Conservation (phyloP, 23 tunicate species). For the Clavelina lepadiformis region DNA sequence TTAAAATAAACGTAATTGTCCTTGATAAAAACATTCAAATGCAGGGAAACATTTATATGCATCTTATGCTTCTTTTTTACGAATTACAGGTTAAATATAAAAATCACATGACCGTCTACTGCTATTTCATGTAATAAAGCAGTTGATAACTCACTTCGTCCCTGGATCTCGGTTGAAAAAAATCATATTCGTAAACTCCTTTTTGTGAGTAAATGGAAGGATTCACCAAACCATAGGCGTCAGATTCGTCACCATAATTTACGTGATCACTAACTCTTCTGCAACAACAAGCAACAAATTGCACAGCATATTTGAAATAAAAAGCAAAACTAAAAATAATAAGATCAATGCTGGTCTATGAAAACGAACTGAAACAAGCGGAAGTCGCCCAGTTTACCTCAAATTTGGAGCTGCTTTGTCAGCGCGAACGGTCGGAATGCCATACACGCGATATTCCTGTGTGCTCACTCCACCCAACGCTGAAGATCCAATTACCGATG, state of each 20-base stretch:
- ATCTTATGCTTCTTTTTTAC: no score
- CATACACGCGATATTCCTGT: constrained; percentile 52
- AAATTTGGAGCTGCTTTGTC: constrained; percentile 63
- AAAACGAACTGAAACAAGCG: neutral
- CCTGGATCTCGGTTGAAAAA: constrained; percentile 62
- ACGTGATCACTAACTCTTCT: constrained; percentile 78
- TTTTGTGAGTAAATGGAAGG: constrained; percentile 67
- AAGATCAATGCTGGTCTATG: neutral
- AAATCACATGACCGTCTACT: no score
- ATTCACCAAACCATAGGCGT: constrained; percentile 69
- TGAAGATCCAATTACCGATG: constrained; percentile 78
- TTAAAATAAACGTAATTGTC: constrained; percentile 11
- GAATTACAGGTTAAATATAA: no score
- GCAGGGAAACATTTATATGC: no score
- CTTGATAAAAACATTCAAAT: neutral
- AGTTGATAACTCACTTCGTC: constrained; percentile 51
- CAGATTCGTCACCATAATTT: constrained; percentile 88
- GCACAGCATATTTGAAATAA: neutral
- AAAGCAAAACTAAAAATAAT: neutral
- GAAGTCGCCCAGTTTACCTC: constrained; percentile 9
- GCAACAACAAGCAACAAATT: neutral
- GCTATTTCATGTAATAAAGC: neutral
- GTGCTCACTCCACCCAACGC: constrained; percentile 49
- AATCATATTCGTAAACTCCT: constrained; percentile 75
- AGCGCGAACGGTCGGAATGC: constrained; percentile 68